phyloP scores from a whole-genome alignment of 2,888 invertebrate species.

The Dilophus febrilis region DNA sequence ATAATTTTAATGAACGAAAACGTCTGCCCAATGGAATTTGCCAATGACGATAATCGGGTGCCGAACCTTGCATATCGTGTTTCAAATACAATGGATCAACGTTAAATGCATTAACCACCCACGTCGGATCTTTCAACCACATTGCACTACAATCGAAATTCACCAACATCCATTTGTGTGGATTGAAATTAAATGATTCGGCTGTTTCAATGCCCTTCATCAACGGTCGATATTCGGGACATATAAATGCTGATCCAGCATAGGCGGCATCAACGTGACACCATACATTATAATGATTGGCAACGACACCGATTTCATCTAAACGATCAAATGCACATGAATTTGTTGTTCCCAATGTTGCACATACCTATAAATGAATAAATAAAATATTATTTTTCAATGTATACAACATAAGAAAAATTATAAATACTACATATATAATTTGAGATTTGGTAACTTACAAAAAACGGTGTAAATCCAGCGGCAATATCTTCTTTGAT shows the following conservation, averaged over 20 bases:
- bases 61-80: conserved; percentile 78
- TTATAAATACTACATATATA: no score
- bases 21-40: conserved; percentile 88
- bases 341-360: conserved; percentile 89
- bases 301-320: conserved; percentile 81
- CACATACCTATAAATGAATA: conserved; percentile 43
- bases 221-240: conserved; percentile 84
- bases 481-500: conserved; percentile 70
- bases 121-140: conserved; percentile 84
- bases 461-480: conserved; percentile 92
- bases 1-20: conserved; percentile 81
- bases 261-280: conserved; percentile 95
- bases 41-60: conserved; percentile 94
- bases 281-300: conserved; percentile 64
- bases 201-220: conserved; percentile 80
- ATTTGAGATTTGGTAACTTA: conserved; percentile 32
- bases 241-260: conserved; percentile 90
- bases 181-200: conserved; percentile 96
- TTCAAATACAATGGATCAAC: conserved; percentile 94
- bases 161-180: conserved; percentile 98
- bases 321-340: conserved; percentile 87
- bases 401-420: conserved; percentile 8
- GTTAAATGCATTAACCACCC: conserved; percentile 88
- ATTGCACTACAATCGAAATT: conserved; percentile 98
- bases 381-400: conserved; percentile 1